phyloP scores from a whole-genome alignment of 1,140 invertebrate species.

The Drosophila funebris region DNA sequence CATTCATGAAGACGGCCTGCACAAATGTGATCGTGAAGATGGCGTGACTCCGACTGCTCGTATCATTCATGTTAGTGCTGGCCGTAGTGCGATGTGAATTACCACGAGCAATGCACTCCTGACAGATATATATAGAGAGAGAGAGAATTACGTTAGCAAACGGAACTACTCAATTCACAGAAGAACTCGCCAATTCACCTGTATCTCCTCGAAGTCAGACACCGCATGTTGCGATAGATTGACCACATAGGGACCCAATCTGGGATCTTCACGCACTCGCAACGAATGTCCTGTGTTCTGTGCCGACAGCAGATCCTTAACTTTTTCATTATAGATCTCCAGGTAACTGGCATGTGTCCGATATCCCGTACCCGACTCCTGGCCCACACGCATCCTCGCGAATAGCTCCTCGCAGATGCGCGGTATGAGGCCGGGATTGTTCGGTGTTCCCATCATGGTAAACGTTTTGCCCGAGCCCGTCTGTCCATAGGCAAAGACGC shows the following conservation, averaged over 20 bases:
- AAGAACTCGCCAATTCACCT: slow-evolving; percentile 84
- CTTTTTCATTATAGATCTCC: slow-evolving; percentile 96
- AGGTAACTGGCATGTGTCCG: slow-evolving; percentile 93
- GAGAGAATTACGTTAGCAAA: slow-evolving; percentile 5
- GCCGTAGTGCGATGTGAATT: slow-evolving; percentile 92
- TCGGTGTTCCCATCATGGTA: slow-evolving; percentile 98
- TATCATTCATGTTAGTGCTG: slow-evolving; percentile 94
- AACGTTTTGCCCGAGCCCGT: slow-evolving; percentile 97
- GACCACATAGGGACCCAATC: slow-evolving; percentile 96
- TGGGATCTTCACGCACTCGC: slow-evolving; percentile 95
- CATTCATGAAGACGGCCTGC: slow-evolving; percentile 92
- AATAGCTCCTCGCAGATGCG: slow-evolving; percentile 93
- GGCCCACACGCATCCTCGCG: slow-evolving; percentile 89
- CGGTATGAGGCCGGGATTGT: slow-evolving; percentile 93
- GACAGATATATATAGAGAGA: slow-evolving; percentile 44
- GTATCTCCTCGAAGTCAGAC: slow-evolving; percentile 93
- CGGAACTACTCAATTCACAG: not conserved
- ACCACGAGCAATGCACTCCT: slow-evolving; percentile 91
- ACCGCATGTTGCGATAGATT: slow-evolving; percentile 94
- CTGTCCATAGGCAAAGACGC: slow-evolving; percentile 95
- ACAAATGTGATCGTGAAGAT: slow-evolving; percentile 97
- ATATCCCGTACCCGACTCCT: slow-evolving; percentile 92
- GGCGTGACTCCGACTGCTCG: slow-evolving; percentile 96
- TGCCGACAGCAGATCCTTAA: slow-evolving; percentile 92
- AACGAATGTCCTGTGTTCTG: slow-evolving; percentile 89